phyloP scores from a whole-genome alignment of 2,797 vertebrate species.

The Vespertilio murinus region DNA sequence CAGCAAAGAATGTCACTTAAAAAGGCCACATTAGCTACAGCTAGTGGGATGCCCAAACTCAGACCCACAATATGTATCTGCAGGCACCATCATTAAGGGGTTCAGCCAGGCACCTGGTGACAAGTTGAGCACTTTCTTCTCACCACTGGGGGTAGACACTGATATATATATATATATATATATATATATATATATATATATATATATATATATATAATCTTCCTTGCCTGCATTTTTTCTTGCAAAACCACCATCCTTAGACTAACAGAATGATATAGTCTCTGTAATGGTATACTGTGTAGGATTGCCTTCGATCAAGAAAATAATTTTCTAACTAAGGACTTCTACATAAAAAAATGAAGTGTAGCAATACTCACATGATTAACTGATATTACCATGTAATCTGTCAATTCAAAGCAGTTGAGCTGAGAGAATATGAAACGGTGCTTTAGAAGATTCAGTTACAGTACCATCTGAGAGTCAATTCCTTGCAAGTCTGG shows the following conservation, averaged over 20 bases:
- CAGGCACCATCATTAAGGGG: not conserved
- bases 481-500: not conserved
- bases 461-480: not conserved
- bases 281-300: not conserved
- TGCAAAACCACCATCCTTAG: not conserved
- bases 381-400: not conserved
- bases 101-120: not conserved
- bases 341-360: not conserved
- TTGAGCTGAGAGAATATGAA: not conserved
- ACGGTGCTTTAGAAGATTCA: not conserved
- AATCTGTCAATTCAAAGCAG: not conserved
- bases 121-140: not conserved
- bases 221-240: not conserved
- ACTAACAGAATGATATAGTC: not conserved
- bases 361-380: not conserved
- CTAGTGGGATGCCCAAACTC: not conserved
- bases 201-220: not conserved
- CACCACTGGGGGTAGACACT: not conserved
- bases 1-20: not conserved
- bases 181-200: too few species aligned
- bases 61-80: not conserved
- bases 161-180: not conserved
- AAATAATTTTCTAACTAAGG: not conserved
- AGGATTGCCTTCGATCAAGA: not conserved
- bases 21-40: not conserved